A percentile compares a stretch with the other conserved stretches of the same genome.
phyloP scores from a whole-genome alignment of 2,113 vertebrate species.

The Sclerurus mexicanus region DNA sequence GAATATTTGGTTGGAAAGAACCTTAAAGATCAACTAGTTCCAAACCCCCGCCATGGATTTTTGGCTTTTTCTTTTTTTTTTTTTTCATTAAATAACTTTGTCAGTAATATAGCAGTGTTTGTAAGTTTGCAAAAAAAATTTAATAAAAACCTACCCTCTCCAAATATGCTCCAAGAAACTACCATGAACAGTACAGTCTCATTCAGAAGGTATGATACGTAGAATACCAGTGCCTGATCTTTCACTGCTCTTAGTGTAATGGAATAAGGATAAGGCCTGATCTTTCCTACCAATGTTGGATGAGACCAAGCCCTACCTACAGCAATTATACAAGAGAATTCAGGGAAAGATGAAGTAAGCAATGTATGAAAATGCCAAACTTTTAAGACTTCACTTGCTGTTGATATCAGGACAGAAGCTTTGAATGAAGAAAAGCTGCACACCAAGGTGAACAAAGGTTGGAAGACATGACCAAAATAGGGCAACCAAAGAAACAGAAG shows the following conservation, averaged over 20 bases:
- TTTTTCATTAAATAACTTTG: background rate
- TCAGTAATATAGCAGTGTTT: background rate
- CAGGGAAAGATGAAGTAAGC: background rate
- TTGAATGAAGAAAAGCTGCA: background rate
- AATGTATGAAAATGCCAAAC: background rate
- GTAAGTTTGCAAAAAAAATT: background rate
- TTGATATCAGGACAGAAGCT: background rate
- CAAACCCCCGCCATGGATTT: background rate
- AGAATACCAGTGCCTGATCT: background rate
- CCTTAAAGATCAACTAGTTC: background rate
- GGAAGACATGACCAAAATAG: background rate
- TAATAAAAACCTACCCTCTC: background rate
- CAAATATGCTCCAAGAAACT: background rate
- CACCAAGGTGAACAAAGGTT: accelerated
- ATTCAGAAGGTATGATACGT: accelerated
- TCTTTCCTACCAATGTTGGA: background rate
- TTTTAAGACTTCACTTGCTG: background rate
- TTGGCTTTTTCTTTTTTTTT: background rate
- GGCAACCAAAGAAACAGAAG: background rate
- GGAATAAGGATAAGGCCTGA: background rate
- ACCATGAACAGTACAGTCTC: background rate
- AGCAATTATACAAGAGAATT: background rate
- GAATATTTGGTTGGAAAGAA: background rate
- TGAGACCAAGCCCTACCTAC: background rate
- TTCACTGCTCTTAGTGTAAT: background rate